A percentile compares a stretch with the other conserved stretches of the same genome.
phyloP scores from a whole-genome alignment of 23 tunicate genomes.

The Trididemnum clinides region DNA sequence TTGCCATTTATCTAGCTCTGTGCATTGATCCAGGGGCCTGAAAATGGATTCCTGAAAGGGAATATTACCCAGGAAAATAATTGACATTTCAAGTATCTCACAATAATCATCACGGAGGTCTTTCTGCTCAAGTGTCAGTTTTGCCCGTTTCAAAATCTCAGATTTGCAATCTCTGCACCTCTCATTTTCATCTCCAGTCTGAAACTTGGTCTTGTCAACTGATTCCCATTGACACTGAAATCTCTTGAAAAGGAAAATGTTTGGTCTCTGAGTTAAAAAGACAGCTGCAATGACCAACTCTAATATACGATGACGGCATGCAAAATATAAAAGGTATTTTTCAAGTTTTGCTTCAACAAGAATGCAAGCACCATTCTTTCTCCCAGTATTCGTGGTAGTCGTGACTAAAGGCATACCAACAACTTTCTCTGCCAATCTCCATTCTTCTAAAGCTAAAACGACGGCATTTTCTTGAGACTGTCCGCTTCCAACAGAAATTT shows the following conservation, averaged over 20 bases:
- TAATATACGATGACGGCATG: constrained; percentile 15
- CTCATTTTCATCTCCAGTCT: constrained; percentile 14
- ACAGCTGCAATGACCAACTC: constrained; percentile 11
- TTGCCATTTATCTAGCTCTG: constrained; percentile 21
- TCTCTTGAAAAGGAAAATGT: constrained; percentile 21
- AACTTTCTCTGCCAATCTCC: constrained; percentile 28
- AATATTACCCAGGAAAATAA: neutral
- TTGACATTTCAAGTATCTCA: neutral
- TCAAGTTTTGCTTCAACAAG: constrained; percentile 4
- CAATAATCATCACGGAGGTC: constrained; percentile 3
- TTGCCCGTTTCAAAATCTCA: constrained; percentile 2
- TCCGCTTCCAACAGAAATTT: constrained; percentile 12
- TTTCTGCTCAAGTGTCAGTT: constrained; percentile 11
- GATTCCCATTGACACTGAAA: constrained; percentile 24
- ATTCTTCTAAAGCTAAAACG: constrained; percentile 23
- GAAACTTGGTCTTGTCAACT: too few species aligned
- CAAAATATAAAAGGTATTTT: too few species aligned
- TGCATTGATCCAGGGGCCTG: neutral
- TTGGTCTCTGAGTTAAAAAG: constrained; percentile 17
- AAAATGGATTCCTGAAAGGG: constrained; percentile 2
- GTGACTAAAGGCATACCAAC: constrained; percentile 7
- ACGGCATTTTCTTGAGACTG: constrained; percentile 26
- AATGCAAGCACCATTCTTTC: constrained; percentile 26
- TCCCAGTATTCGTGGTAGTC: neutral
- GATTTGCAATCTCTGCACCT: neutral